phyloP scores from a whole-genome alignment of 2,113 vertebrate genomes.

The Ochotona princeps region DNA sequence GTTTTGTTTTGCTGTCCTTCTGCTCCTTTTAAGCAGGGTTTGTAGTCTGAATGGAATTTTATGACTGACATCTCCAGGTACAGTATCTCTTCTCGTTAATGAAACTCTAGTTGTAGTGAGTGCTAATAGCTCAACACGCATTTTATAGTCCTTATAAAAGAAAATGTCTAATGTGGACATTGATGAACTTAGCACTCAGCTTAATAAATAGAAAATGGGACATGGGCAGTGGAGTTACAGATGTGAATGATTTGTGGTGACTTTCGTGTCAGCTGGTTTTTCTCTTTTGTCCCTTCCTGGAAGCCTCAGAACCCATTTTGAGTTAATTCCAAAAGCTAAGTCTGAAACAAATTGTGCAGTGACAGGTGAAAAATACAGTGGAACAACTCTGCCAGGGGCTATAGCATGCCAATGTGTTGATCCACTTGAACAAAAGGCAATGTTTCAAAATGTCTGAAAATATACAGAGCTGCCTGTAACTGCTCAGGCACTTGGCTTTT shows the following conservation, averaged over 20 bases:
- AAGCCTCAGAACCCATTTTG: constrained; percentile 62
- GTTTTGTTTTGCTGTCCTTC: constrained; percentile 70
- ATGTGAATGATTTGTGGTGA: constrained; percentile 57
- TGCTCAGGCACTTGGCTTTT: neutral
- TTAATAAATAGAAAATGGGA: constrained; percentile 61
- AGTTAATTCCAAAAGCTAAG: constrained; percentile 71
- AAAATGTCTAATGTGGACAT: constrained; percentile 40
- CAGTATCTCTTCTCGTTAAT: constrained; percentile 71
- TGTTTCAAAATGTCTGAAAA: neutral
- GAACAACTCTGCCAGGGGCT: constrained; percentile 41
- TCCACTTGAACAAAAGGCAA: constrained; percentile 50
- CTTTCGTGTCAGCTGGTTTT: constrained; percentile 48
- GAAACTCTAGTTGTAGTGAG: constrained; percentile 64
- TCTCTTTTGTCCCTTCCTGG: constrained; percentile 44
- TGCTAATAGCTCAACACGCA: constrained; percentile 79
- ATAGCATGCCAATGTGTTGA: constrained; percentile 18
- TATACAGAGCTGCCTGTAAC: neutral
- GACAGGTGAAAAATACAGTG: constrained; percentile 72
- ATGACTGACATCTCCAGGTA: constrained; percentile 56
- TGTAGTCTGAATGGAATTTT: constrained; percentile 70
- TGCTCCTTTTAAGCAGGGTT: constrained; percentile 71
- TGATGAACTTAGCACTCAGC: constrained; percentile 64
- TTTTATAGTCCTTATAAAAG: constrained; percentile 70
- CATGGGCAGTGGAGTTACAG: neutral
- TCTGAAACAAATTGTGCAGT: constrained; percentile 67